Evolutionary conservation across 1,140 invertebrate genomes (phyloP).

Genomic region (Leptoteleia sp.): DNA sequence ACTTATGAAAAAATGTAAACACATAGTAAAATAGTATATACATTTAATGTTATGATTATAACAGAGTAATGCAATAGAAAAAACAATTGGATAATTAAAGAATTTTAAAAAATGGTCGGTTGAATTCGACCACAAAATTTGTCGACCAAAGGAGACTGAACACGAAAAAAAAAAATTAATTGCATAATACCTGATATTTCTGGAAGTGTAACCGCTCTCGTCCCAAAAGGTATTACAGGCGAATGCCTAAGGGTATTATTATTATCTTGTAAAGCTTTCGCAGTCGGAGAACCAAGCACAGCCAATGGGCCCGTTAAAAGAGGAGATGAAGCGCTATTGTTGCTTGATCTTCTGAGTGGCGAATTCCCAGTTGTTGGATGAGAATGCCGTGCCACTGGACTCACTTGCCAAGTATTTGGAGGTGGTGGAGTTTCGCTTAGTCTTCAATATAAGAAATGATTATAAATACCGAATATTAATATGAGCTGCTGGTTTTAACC

Average conservation of each 20-base stretch:
- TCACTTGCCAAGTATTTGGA: constrained; percentile 90
- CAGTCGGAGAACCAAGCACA: constrained; percentile 84
- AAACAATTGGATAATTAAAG: no score
- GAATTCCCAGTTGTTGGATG: constrained; percentile 84
- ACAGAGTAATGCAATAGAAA: no score
- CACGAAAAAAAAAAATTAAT: no score
- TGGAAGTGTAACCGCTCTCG: constrained; percentile 88
- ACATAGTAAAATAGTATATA: no score
- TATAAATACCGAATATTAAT: no score
- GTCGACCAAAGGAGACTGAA: no score
- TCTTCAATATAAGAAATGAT: constrained; percentile 10
- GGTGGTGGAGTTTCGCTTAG: constrained; percentile 87
- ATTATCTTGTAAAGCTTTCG: constrained; percentile 82
- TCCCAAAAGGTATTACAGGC: constrained; percentile 85
- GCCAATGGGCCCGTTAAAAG: constrained; percentile 84
- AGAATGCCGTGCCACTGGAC: constrained; percentile 82
- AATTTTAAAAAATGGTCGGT: no score
- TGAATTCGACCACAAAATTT: no score
- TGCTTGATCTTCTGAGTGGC: constrained; percentile 86
- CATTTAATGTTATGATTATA: no score
- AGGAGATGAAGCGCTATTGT: constrained; percentile 86
- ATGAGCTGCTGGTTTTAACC: no score
- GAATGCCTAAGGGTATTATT: constrained; percentile 84
- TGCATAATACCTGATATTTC: constrained; percentile 85
- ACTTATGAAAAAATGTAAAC: no score